Base-by-base conservation (phyloP, 2,888 invertebrate species). In the Epistrophe eligans region DNA sequence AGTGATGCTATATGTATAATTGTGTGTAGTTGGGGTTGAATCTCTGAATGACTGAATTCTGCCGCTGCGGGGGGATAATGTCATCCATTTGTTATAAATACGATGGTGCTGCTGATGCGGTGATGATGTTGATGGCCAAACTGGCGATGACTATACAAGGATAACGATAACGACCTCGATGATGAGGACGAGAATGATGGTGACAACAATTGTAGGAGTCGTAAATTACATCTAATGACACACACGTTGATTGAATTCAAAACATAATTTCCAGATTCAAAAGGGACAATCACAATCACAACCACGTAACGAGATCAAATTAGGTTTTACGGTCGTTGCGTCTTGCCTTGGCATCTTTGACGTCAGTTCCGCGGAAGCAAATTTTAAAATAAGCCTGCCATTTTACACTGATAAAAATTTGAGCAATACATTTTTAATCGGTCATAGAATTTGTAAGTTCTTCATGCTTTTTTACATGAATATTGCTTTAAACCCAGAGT, bases 251-350 rank as follows among this genome's bases (percentile, higher is more conserved):
- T 89, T 89, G 89, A 89, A 89, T 89, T 89, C 89, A 83, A 87
- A 84, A 82, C 88, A 88, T 89, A 88, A 89, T 89, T 89, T 88
- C 82, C 83, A 81, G 88, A 84, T 80, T 77, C 79, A 87, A 81
- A 79, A 89, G 87, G 87, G 79, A 87, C 76, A 84, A 64, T 89
- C 88, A 87, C 73, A 83, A 67, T 89, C 88, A 88, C 81, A 89
- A 90, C 91, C 91, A 90, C 91, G 90, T 91, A 90, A 91, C 89
- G 90, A 91, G 91, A 90, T 88, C 89, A 90, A 90, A 91, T 91
- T 91, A 90, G 89, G 89, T 84, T 81, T 80, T 66, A 87, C 83
- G 87, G 79, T 87, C 74, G 82, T 87, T 79, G 48, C 74, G 79
- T 62, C 79, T 79, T 87, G 58, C 57, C 24, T 66, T 48, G 32